Evolutionary conservation across 2,113 vertebrate species (phyloP).

Genomic region (Apteryx mantelli): DNA sequence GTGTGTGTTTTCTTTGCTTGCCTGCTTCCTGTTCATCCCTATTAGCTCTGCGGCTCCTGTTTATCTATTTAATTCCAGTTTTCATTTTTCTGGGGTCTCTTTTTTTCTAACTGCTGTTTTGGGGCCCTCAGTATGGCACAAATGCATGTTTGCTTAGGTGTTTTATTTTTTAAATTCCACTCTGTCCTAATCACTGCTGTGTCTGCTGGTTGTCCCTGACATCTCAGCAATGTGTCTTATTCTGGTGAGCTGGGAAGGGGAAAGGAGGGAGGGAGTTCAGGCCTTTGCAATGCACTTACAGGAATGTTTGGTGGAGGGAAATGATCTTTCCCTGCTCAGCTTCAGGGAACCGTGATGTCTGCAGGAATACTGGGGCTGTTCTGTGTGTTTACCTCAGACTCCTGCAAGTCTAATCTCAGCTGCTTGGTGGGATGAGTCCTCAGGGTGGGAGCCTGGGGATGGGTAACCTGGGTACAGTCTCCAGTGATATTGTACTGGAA

Average conservation of each 20-base stretch:
- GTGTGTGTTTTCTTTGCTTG: background rate
- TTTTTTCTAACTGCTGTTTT: background rate
- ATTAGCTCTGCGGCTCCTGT: background rate
- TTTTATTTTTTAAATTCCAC: background rate
- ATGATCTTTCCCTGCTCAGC: background rate
- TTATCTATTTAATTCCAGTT: background rate
- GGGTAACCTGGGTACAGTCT: background rate
- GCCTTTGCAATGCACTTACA: background rate
- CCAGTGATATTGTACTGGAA: background rate
- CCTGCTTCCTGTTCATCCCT: background rate
- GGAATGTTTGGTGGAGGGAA: background rate
- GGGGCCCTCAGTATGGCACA: background rate
- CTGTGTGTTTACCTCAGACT: background rate
- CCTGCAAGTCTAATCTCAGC: background rate
- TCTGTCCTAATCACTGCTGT: background rate
- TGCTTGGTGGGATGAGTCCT: conserved; percentile 9
- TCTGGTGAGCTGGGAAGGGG: background rate
- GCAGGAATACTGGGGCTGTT: background rate
- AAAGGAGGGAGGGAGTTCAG: background rate
- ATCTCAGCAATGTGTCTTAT: background rate
- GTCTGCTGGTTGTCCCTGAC: background rate
- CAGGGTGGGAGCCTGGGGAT: background rate
- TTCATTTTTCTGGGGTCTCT: background rate
- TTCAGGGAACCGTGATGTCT: background rate
- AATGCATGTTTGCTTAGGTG: background rate